Percentiles rank a stretch among this genome's conserved stretches.
These are phyloP conservation scores for Oasisia sp. DNA, from an alignment of 2,888 invertebrate species.

Conservation along the genomic window DNA sequence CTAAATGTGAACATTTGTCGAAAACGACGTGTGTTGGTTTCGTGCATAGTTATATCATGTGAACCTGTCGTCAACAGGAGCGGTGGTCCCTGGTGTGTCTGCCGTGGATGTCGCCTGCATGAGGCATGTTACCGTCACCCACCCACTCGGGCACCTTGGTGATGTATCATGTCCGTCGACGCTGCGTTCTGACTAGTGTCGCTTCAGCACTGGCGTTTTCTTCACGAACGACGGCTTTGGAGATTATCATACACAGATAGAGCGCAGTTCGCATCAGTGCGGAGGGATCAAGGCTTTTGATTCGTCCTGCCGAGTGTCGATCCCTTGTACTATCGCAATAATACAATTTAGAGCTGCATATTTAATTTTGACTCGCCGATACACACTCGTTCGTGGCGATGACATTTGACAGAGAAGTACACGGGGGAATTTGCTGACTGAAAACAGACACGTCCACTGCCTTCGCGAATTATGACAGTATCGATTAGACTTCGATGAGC, in stretches of 20 bases:
- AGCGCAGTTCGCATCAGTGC: background rate
- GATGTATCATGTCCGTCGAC: background rate
- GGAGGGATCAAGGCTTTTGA: background rate
- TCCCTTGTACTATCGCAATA: background rate
- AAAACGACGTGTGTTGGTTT: background rate
- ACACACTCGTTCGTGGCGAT: background rate
- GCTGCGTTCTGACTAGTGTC: background rate
- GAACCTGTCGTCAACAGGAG: background rate
- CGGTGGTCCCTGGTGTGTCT: background rate
- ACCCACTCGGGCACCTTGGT: background rate
- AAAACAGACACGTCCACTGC: background rate
- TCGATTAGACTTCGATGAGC: background rate
- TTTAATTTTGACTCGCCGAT: background rate
- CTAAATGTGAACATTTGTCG: background rate
- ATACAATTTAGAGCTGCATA: background rate
- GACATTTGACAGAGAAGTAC: background rate
- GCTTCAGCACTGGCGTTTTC: background rate
- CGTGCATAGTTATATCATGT: background rate
- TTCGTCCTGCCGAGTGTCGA: background rate
- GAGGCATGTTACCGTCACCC: background rate
- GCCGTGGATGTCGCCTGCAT: background rate
- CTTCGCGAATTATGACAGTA: background rate
- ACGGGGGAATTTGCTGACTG: background rate
- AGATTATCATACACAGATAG: background rate
- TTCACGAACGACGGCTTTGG: background rate